Evolutionary conservation across 2,888 invertebrate genomes (phyloP).

Genomic region (Nomada fucata): DNA sequence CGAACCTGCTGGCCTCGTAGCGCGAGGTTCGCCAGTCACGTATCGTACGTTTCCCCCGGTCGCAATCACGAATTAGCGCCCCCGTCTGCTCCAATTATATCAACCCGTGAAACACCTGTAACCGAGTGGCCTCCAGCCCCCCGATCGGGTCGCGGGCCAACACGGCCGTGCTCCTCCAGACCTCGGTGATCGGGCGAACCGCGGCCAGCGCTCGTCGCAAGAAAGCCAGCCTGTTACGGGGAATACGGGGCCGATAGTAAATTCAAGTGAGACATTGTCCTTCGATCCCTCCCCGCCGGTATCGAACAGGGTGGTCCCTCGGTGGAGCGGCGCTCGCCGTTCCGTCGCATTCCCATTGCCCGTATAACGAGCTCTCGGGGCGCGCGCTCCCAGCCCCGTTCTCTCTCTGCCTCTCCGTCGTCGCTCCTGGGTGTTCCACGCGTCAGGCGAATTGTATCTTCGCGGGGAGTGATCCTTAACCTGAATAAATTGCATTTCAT

Average conservation of each 20-base stretch:
- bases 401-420: constrained; percentile 33
- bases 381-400: constrained; percentile 56
- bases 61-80: too few relatives aligned
- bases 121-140: background rate
- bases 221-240: constrained; percentile 71
- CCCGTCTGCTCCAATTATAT: too few relatives aligned
- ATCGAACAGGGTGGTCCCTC: constrained; percentile 77
- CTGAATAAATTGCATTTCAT: constrained; percentile 78
- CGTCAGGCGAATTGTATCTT: constrained; percentile 76
- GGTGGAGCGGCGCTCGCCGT: constrained; percentile 63
- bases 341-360: constrained; percentile 77
- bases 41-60: too few relatives aligned
- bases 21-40: too few relatives aligned
- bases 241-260: constrained; percentile 74
- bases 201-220: constrained; percentile 62
- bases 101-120: background rate
- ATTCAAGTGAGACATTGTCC: constrained; percentile 78
- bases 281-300: constrained; percentile 68
- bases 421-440: constrained; percentile 78
- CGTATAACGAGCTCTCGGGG: constrained; percentile 76
- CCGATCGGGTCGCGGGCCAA: constrained; percentile 11
- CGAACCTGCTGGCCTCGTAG: too few relatives aligned
- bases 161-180: background rate
- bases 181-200: background rate
- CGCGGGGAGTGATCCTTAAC: constrained; percentile 72